Conservation (phyloP, 1,140 invertebrate species). For the Eriosoma lanigerum region DNA sequence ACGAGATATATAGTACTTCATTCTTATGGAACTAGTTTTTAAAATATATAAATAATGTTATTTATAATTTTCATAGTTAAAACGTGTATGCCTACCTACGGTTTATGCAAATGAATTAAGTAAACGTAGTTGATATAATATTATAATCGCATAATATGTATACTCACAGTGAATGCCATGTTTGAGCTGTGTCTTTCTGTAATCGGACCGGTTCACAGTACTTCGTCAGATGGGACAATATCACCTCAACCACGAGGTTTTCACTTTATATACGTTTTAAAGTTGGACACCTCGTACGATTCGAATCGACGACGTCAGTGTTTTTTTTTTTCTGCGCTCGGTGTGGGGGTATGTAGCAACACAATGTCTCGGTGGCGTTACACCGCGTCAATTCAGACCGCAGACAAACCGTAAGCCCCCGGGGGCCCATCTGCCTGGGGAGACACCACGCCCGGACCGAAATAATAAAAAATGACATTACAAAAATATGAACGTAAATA, state of each 20-base stretch:
- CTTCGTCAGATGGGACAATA: conserved; percentile 41
- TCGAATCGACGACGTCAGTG: neutral
- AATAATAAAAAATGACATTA: neutral
- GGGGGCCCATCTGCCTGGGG: neutral
- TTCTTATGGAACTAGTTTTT: no score
- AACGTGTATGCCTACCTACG: no score
- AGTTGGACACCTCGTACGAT: conserved; percentile 17
- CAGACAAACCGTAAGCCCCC: neutral
- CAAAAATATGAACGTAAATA: no score
- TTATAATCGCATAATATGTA: neutral
- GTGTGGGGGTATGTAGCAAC: conserved; percentile 12
- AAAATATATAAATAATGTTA: no score
- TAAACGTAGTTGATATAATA: no score
- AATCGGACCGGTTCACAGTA: conserved; percentile 7
- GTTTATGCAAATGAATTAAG: no score
- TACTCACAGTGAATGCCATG: conserved; percentile 50
- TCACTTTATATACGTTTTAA: conserved; percentile 44
- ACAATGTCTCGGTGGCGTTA: neutral
- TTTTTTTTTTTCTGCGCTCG: neutral
- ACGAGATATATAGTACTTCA: no score
- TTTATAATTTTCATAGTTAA: no score
- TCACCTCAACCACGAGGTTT: conserved; percentile 3
- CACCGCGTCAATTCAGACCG: neutral
- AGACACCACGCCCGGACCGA: neutral
- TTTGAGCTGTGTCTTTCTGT: neutral